A percentile compares a stretch with the other conserved stretches of the same genome.
Conservation (phyloP, 2,888 invertebrate species). For the Nymphalis c-album region DNA sequence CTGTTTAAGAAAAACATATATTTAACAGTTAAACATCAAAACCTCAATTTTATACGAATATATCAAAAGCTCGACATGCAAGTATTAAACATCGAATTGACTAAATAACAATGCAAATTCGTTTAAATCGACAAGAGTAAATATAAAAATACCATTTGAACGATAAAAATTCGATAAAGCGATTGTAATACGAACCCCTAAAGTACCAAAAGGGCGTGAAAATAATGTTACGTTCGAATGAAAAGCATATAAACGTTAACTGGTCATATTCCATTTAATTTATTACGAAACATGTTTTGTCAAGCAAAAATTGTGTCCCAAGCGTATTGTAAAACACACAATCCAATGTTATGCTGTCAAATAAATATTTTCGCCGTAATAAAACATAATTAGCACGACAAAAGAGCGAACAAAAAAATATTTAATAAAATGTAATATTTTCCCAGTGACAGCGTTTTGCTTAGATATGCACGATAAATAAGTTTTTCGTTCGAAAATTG, state of each 20-base stretch:
- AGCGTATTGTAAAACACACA: constrained; percentile 31
- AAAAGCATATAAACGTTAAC: constrained; percentile 38
- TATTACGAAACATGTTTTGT: constrained; percentile 33
- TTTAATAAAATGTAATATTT: constrained; percentile 4
- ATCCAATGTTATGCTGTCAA: constrained; percentile 30
- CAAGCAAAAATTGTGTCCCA: constrained; percentile 31
- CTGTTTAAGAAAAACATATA: neutral
- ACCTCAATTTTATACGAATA: no score
- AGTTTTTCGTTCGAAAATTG: neutral
- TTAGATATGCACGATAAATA: neutral
- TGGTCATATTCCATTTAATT: constrained; percentile 35
- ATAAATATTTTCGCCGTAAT: constrained; percentile 22
- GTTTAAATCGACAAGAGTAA: no score
- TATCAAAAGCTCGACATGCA: no score
- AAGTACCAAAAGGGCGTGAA: constrained; percentile 32
- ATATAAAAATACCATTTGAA: neutral
- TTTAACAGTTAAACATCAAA: neutral
- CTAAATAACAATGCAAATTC: no score
- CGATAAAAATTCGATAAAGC: neutral
- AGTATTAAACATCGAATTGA: no score
- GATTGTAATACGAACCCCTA: constrained; percentile 20
- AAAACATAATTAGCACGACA: constrained; percentile 11
- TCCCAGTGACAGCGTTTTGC: constrained; percentile 1
- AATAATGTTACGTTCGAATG: constrained; percentile 35
- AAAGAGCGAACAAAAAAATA: constrained; percentile 8